These are phyloP conservation scores for Pipistrellus pygmaeus DNA, from an alignment of 2,797 vertebrate genomes.

Conservation along the genomic window DNA sequence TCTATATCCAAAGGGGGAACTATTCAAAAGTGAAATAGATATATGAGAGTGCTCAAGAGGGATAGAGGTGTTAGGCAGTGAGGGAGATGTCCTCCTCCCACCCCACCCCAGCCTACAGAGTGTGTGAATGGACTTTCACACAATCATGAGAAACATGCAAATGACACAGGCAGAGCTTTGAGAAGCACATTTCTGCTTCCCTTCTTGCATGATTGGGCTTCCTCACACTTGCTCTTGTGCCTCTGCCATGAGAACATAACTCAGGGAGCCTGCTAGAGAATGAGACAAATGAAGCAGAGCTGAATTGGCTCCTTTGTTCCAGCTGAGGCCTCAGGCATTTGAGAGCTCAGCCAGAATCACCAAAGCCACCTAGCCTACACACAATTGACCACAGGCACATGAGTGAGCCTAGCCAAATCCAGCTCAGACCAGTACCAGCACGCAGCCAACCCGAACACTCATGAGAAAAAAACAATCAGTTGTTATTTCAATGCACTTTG, in stretches of 20 bases:
- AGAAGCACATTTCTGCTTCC: background rate
- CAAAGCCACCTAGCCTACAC: background rate
- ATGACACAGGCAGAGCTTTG: background rate
- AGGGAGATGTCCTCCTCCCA: background rate
- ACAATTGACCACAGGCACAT: background rate
- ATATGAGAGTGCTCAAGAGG: background rate
- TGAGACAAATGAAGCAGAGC: background rate
- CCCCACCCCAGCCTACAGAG: background rate
- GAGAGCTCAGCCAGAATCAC: background rate
- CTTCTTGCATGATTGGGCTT: background rate
- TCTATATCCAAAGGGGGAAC: background rate
- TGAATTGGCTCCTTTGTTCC: background rate
- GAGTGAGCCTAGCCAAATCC: background rate
- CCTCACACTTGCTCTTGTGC: background rate
- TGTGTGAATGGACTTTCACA: background rate
- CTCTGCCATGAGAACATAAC: background rate
- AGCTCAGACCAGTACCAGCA: background rate
- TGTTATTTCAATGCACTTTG: background rate
- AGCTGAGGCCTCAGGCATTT: background rate
- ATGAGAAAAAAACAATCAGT: background rate
- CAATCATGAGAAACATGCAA: background rate
- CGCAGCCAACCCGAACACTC: background rate
- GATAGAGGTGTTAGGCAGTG: too few species aligned
- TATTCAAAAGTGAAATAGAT: background rate
- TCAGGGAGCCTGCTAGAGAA: background rate